Evolutionary conservation across 2,113 vertebrate species (phyloP).

Genomic region (Anguilla japonica): DNA sequence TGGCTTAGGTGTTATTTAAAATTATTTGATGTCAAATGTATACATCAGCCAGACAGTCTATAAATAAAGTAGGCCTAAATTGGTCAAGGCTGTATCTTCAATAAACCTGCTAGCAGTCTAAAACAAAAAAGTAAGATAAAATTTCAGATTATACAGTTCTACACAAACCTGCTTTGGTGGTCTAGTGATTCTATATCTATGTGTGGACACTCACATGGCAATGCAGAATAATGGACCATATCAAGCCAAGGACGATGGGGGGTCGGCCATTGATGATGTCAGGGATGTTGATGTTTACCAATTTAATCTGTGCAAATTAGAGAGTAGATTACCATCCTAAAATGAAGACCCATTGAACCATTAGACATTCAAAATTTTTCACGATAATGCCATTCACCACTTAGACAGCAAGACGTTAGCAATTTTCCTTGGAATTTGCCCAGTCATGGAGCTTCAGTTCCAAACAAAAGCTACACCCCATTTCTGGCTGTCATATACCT

Average conservation of each 20-base stretch:
- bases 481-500: too few relatives aligned
- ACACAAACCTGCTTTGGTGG: neutral
- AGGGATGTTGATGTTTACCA: constrained; percentile 90
- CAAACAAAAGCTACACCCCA: too few relatives aligned
- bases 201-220: constrained; percentile 82
- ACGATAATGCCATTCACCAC: neutral
- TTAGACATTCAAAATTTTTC: neutral
- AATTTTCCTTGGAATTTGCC: too few relatives aligned
- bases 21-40: too few relatives aligned
- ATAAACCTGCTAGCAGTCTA: neutral
- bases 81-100: neutral
- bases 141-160: neutral
- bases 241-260: constrained; percentile 86
- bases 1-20: too few relatives aligned
- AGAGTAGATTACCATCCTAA: constrained; percentile 14
- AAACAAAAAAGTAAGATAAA: too few relatives aligned
- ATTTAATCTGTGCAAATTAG: constrained; percentile 74
- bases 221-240: constrained; percentile 92
- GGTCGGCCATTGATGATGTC: constrained; percentile 90
- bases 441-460: too few relatives aligned
- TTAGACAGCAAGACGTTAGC: neutral
- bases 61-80: neutral
- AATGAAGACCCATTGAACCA: neutral
- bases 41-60: too few relatives aligned
- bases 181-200: neutral